Percentiles rank a stretch among this genome's conserved stretches.
phyloP scores from a whole-genome alignment of 2,888 invertebrate species.

The Polyommatus icarus region DNA sequence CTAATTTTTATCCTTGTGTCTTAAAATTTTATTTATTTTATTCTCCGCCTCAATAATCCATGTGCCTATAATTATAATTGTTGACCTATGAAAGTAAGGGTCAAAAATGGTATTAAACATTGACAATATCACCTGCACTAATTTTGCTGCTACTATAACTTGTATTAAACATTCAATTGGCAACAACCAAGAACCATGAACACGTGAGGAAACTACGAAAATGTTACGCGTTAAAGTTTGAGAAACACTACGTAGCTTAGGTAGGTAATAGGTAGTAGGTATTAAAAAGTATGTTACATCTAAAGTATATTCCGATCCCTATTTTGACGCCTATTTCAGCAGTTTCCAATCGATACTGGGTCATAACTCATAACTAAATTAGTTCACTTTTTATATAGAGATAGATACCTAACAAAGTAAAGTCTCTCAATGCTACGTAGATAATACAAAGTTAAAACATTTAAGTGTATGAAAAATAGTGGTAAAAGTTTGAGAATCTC shows the following conservation, averaged over 20 bases:
- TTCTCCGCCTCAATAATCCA: too few species aligned
- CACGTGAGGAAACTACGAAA: background rate
- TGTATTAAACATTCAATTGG: background rate
- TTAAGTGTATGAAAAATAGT: constrained; percentile 11
- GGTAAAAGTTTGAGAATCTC: constrained; percentile 37
- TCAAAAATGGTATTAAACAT: too few species aligned
- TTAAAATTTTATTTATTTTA: background rate
- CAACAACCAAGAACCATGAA: background rate
- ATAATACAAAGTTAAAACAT: constrained; percentile 2
- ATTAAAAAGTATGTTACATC: background rate
- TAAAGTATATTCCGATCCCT: background rate
- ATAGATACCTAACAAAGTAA: background rate
- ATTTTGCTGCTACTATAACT: background rate
- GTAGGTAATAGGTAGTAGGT: background rate
- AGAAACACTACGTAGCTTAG: background rate
- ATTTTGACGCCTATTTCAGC: background rate
- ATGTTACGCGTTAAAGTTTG: background rate
- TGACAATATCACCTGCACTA: background rate
- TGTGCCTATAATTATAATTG: background rate
- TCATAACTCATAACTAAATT: background rate
- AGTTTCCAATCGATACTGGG: background rate
- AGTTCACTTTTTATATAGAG: background rate
- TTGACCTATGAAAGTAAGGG: background rate
- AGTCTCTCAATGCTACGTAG: background rate
- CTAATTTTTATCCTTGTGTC: background rate